Conservation (phyloP, 2,113 vertebrate genomes). For the Paedocypris sp. region DNA sequence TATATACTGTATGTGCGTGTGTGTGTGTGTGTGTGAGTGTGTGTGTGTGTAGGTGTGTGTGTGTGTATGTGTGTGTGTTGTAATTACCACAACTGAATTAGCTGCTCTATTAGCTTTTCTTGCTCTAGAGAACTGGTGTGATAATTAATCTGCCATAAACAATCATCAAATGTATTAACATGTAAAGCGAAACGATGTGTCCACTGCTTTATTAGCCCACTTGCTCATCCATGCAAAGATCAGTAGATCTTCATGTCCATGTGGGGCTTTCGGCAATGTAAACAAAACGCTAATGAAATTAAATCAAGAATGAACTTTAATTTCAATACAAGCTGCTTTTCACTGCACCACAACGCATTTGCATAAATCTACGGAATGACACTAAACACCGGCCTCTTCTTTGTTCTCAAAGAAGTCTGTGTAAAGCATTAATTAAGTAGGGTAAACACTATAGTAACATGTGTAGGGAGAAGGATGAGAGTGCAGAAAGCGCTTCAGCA, state of each 20-base stretch:
- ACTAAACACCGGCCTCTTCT: neutral
- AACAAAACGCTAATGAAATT: neutral
- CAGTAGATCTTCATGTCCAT: neutral
- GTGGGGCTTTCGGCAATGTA: neutral
- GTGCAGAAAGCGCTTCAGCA: slow-evolving; percentile 40
- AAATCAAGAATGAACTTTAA: neutral
- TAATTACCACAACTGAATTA: too few species aligned
- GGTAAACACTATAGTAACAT: slow-evolving; percentile 10
- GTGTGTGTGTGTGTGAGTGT: too few species aligned
- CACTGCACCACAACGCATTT: neutral
- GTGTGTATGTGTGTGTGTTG: too few species aligned
- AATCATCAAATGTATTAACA: neutral
- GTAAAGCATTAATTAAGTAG: neutral
- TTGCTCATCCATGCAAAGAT: neutral
- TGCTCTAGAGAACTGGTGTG: too few species aligned
- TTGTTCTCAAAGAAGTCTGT: neutral
- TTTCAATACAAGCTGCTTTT: neutral
- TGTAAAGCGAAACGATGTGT: neutral
- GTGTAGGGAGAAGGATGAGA: slow-evolving; percentile 36
- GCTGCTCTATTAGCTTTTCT: too few species aligned
- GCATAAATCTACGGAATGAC: neutral
- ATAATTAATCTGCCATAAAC: too few species aligned
- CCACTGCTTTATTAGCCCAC: neutral
- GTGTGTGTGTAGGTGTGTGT: too few species aligned
- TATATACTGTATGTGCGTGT: too few species aligned